Evolutionary conservation across 2,888 invertebrate species (phyloP).

Genomic region (Drosophila atripex): DNA sequence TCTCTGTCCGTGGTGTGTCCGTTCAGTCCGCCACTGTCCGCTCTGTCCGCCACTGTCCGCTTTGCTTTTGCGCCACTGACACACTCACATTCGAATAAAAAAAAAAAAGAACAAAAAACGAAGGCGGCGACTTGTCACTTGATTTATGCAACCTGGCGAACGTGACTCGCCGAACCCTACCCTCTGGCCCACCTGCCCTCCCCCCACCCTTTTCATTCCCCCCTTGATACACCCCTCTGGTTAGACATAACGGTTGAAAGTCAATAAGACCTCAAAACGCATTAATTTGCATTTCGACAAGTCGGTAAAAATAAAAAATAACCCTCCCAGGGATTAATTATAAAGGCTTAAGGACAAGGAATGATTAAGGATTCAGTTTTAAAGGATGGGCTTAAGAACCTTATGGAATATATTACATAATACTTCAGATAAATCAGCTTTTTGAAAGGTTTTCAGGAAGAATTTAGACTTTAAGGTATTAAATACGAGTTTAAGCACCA

Average conservation of each 20-base stretch:
- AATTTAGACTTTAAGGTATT: too few species aligned
- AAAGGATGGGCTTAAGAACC: background rate
- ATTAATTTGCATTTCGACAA: slow-evolving; percentile 15
- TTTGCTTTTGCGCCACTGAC: slow-evolving; percentile 53
- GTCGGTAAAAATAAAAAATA: background rate
- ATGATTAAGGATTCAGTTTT: background rate
- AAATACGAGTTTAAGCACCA: too few species aligned
- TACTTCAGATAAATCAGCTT: too few species aligned
- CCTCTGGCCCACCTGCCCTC: background rate
- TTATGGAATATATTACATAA: too few species aligned
- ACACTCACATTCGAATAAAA: slow-evolving; percentile 53
- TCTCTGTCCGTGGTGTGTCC: background rate
- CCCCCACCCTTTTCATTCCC: background rate
- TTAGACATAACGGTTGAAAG: slow-evolving; percentile 26
- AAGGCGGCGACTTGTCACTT: slow-evolving; percentile 52
- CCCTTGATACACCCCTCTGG: background rate
- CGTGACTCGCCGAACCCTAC: slow-evolving; percentile 34
- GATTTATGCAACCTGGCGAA: slow-evolving; percentile 56
- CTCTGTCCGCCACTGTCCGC: background rate
- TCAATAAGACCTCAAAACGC: slow-evolving; percentile 17
- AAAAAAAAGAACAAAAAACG: slow-evolving; percentile 2
- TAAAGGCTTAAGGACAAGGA: background rate
- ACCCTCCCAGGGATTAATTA: background rate
- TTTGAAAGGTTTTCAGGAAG: too few species aligned
- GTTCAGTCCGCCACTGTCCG: too few species aligned